Percentiles rank a stretch among this genome's conserved stretches.
These are phyloP conservation scores for Cacoxenus indagator DNA, from an alignment of 2,888 invertebrate genomes.

Conservation along the genomic window DNA sequence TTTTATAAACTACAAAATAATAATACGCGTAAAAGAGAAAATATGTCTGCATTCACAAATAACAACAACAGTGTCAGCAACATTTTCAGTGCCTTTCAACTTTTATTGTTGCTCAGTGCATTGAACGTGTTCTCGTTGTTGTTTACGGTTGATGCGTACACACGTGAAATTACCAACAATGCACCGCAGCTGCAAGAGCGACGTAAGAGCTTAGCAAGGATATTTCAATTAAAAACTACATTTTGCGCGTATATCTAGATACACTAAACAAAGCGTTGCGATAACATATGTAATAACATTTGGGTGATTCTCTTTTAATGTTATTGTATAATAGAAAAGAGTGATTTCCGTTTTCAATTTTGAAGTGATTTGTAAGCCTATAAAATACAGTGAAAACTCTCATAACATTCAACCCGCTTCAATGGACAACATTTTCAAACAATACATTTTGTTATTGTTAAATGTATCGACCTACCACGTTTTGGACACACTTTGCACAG, in stretches of 20 bases:
- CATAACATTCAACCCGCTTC: no score
- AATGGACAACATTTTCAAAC: no score
- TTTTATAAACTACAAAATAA: slow-evolving; percentile 4
- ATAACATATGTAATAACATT: no score
- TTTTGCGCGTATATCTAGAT: background rate
- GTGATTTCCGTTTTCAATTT: no score
- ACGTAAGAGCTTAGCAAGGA: slow-evolving; percentile 68
- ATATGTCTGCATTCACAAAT: slow-evolving; percentile 27
- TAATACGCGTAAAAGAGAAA: slow-evolving; percentile 38
- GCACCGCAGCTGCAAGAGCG: slow-evolving; percentile 70
- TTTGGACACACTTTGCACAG: no score
- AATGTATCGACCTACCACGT: no score
- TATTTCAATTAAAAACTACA: background rate
- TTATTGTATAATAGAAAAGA: no score
- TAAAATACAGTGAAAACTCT: no score
- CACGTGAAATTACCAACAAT: slow-evolving; percentile 67
- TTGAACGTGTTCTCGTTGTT: slow-evolving; percentile 9
- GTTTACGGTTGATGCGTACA: slow-evolving; percentile 44
- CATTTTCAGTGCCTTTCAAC: background rate
- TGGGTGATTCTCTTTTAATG: background rate
- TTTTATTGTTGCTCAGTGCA: background rate
- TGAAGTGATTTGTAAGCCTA: no score
- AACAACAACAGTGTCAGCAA: background rate
- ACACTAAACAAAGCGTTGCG: no score
- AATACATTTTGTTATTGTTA: no score